Base-by-base conservation (phyloP, 1,140 invertebrate species). In the Rhysida immarginata region DNA sequence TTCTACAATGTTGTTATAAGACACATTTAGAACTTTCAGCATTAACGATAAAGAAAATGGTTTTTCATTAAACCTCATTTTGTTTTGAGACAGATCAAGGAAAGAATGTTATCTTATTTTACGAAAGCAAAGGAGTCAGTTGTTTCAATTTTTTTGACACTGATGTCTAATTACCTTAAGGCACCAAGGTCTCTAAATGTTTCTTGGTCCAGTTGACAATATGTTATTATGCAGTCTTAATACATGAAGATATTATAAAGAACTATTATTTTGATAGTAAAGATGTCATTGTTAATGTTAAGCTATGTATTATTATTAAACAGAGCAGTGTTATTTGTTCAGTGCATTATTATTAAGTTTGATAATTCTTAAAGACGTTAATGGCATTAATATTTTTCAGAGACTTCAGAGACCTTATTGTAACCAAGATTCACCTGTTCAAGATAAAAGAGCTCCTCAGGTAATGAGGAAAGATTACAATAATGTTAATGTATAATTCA, bases 281-380 rank as follows among this genome's bases (percentile, higher is more conserved):
- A 13, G 41, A 27, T 27, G 46, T 26, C 11, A 58, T 63, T 62
- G 16, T 62, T 44, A 35, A 60, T 52, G 23, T 43, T 55, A 26
- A 64, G 41, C 42, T 58, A 53, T 29, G 56, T 43, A 29, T 57
- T 57, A n/a, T 59, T 52, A 2, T 23, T n/a, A 53, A 63, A 64
- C 3, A 57, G 55, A 45, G 43, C 49, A 60, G 58, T 16, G 62
- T 58, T 46, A 64, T 60, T 45, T 60, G 55, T 45, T 57, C 8
- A 64, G 55, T 13, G 57, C 41, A 55, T 68, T 68, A 49, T 62
- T 29, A 2, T 50, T 42, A 26, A 64, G 53, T 41, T 64, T 58
- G 21, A 64, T 46, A 42, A 53, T 45, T 54, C 63, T 59, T n/a
- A 64, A 45, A 13, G 25, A 29, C n/a, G 25, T 23, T 21, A 63